Evolutionary conservation across 1,140 invertebrate species (phyloP).

Genomic region (Ostrea denselamellosa): DNA sequence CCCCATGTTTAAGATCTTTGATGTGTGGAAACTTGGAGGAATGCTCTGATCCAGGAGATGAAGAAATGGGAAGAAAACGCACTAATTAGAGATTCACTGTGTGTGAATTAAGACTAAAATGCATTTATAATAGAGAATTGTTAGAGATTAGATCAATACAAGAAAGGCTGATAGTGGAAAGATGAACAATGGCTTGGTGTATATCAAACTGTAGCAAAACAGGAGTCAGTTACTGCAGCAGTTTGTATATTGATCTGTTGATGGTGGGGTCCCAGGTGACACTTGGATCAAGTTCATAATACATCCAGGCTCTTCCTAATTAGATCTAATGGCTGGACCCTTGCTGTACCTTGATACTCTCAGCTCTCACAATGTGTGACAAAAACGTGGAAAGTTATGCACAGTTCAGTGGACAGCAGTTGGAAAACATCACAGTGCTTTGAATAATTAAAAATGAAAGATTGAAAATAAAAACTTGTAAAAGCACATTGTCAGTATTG

Average conservation of each 20-base stretch:
- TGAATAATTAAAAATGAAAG: conserved; percentile 31
- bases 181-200: conserved; percentile 34
- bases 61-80: not conserved
- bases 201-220: conserved; percentile 33
- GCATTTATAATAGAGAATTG: conserved; percentile 26
- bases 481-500: conserved; percentile 29
- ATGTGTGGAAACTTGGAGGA: not conserved
- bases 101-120: conserved; percentile 32
- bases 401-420: not conserved
- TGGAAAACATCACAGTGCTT: not conserved
- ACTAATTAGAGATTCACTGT: conserved; percentile 20
- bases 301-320: conserved; percentile 24
- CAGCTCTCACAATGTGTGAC: conserved; percentile 7
- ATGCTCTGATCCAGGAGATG: not conserved
- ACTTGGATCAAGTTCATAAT: conserved; percentile 2
- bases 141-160: conserved; percentile 25
- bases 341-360: conserved; percentile 17
- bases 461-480: conserved; percentile 30
- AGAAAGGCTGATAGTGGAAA: not conserved
- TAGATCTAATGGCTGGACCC: conserved; percentile 13
- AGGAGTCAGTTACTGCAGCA: conserved; percentile 28
- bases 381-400: not conserved
- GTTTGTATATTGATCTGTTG: conserved; percentile 34
- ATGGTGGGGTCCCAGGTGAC: conserved; percentile 12
- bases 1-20: not conserved